Base-by-base conservation (phyloP, 2,797 vertebrate genomes). In the Rhynchonycteris naso region DNA sequence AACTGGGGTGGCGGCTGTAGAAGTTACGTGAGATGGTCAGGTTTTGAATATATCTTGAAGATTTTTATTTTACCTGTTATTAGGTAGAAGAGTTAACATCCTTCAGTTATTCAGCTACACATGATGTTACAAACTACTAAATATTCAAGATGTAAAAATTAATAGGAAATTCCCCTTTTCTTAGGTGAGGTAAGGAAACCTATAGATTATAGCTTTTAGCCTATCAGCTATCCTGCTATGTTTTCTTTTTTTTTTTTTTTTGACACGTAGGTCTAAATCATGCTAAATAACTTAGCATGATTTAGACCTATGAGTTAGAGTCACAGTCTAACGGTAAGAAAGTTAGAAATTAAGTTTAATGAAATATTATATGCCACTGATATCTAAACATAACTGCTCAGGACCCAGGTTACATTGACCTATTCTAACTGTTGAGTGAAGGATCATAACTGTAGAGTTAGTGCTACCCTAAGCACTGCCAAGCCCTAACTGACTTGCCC, bases 11-110 rank as follows among this genome's bases (percentile, higher is more conserved):
- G 54, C 8, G 26, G 4, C 15, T 19, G 54, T n/a, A 16, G n/a
- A 80, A 5, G 7, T 50, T 43, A 86, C 18, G 30, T 7, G 2
- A 90, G n/a, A 15, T 33, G 18, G 15, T 75, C 28, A 75, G 15
- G 74, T 28, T 69, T 54, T 74, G 2, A 85, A 80, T 54, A 56
- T 13, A 68, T 43, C 84, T 83, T 84, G 26, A 84, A 78, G 63
- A 69, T 52, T 83, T 75, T 65, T 2, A n/a, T 61, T 71, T 87
- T 80, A 74, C 33, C 1, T 71, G 3, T n/a, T 69, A 16, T 68
- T 63, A 75, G 28, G 35, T 71, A 43, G 1, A n/a, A 11, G 79
- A 3, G 15, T 56, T 71, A 61, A 87, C 69, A 35, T 81, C 6
- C 11, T 28, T 52, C 18, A 35, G 54, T 86, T n/a, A 38, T 5